Evolutionary conservation across 2,113 vertebrate genomes (phyloP).

Genomic region (Romanogobio albipinnatus): DNA sequence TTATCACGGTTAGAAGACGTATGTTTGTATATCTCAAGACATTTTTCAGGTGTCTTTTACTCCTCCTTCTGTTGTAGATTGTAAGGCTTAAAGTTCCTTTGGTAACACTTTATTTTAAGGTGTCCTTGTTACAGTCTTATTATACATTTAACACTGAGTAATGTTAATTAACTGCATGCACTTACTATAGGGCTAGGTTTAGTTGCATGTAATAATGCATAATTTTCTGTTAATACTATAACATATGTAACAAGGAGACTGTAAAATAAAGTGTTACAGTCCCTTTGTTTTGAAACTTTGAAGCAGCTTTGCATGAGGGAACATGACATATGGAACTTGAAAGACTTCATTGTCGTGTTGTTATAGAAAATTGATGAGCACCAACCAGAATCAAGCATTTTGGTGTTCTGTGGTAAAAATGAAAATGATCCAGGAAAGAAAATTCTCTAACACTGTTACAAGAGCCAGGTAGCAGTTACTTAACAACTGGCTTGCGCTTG

Average conservation of each 20-base stretch:
- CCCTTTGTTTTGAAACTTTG: neutral
- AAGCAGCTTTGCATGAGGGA: neutral
- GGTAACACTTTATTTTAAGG: neutral
- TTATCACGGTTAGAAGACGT: neutral
- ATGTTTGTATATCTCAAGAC: neutral
- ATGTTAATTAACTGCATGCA: too few relatives aligned
- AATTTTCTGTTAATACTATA: too few relatives aligned
- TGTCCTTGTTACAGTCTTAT: too few relatives aligned
- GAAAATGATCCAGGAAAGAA: neutral
- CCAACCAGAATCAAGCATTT: neutral
- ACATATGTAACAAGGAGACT: too few relatives aligned
- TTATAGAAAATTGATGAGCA: neutral
- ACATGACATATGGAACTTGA: neutral
- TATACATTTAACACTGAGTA: too few relatives aligned
- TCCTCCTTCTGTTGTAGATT: neutral
- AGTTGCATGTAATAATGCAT: too few relatives aligned
- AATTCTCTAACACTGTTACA: neutral
- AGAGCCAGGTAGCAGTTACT: slow-evolving; percentile 7
- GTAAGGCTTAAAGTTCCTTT: neutral
- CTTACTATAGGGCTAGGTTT: too few relatives aligned
- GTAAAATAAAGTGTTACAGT: neutral
- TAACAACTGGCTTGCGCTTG: slow-evolving; percentile 14
- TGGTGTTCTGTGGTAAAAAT: neutral
- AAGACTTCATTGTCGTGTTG: neutral
- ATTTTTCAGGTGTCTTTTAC: neutral